Evolutionary conservation across 1,140 invertebrate genomes (phyloP), one percentile per base, ranked within the genome.

Genomic region (Anoplolepis gracilipes): DNA sequence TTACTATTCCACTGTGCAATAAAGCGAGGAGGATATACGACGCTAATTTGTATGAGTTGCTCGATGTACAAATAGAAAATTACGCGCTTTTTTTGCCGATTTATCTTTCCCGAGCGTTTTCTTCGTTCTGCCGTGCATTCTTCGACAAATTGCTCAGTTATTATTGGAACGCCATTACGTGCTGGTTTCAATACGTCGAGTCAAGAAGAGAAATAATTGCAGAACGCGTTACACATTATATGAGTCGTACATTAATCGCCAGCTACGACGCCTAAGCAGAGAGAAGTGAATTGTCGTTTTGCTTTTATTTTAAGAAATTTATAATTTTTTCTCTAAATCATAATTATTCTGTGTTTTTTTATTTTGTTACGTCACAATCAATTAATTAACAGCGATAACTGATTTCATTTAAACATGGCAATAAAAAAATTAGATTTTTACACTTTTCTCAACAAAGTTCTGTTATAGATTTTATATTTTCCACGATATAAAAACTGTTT

Each of bases 51-150:
- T 77, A 33, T 22, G 19, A 65, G 75, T 49, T 61, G 42, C 19
- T 65, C 36, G 39, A 65, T 78, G 33, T 65, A 55, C 22, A 65
- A 65, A 57, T 36, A 13, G 39, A 78, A 78, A 78, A 78, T 78
- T 28, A 25, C 59, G 6, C 16, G 25, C 19, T 49, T 33, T 22
- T 78, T 57, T 78, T 49, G 28, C 3, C 59, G 28, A 62, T 62
- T 59, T 49, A 77, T 64, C n/a, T 11, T 22, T 42, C 8, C 25
- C 33, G 16, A n/a, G 30, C n/a, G 49, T 70, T 81, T 81, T 70
- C 64, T 70, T 70, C 30, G 8, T 69, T 70, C 65, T 28, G 13
- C 11, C 30, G n/a, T 30, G 19, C 39, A 6, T 67, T 46, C 39
- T 13, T 57, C 49, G 36, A 28, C 22, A 72, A 36, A 81, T 57